phyloP scores from a whole-genome alignment of 2,113 vertebrate genomes.

The Proterorhinus semilunaris region DNA sequence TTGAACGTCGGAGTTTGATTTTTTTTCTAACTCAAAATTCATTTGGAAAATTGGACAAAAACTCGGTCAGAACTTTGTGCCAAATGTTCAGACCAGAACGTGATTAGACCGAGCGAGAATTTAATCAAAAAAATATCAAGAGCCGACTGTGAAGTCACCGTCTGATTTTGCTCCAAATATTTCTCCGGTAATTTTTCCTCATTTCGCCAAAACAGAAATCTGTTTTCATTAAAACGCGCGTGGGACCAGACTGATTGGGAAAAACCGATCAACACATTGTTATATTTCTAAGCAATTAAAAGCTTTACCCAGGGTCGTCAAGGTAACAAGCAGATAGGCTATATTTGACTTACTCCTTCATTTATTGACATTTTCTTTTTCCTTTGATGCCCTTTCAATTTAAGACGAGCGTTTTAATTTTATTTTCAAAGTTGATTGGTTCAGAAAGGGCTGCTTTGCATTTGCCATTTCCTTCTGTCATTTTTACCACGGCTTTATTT shows the following conservation, averaged over 20 bases:
- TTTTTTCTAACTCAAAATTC: not conserved
- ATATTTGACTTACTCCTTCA: no score
- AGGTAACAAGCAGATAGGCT: no score
- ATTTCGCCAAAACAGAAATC: no score
- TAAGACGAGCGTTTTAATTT: constrained; percentile 24
- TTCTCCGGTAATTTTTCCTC: no score
- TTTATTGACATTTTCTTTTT: no score
- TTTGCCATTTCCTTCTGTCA: constrained; percentile 40
- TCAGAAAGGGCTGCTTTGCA: constrained; percentile 33
- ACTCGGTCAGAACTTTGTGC: not conserved
- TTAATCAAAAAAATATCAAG: not conserved
- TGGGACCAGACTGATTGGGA: no score
- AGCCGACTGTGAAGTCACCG: not conserved
- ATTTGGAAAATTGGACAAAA: not conserved
- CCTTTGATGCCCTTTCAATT: constrained; percentile 9
- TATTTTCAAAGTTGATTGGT: constrained; percentile 9
- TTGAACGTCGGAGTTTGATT: not conserved
- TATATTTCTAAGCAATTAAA: no score
- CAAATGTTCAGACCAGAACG: not conserved
- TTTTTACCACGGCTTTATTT: constrained; percentile 46
- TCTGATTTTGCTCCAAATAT: no score
- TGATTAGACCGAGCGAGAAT: not conserved
- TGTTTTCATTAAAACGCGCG: no score
- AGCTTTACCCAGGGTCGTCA: no score
- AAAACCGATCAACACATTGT: no score